phyloP scores from a whole-genome alignment of 2,113 vertebrate species.

The Tetrao urogallus region DNA sequence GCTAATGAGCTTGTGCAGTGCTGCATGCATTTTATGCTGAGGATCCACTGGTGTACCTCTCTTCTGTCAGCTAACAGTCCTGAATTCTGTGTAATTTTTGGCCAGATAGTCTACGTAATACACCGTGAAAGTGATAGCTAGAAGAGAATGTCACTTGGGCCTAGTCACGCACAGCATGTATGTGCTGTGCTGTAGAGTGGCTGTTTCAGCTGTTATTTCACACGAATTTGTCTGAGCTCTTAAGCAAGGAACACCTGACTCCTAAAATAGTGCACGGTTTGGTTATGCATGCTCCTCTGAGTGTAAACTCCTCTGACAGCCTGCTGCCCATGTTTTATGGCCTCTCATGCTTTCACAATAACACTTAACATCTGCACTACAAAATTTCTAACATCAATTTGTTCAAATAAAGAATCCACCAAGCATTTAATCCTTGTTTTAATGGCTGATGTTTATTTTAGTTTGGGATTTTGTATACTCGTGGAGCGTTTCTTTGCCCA shows the following conservation, averaged over 20 bases:
- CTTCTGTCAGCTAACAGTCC: neutral
- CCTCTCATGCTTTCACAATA: conserved; percentile 49
- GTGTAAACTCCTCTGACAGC: conserved; percentile 58
- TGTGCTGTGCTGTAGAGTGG: neutral
- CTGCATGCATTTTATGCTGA: neutral
- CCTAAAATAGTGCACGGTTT: conserved; percentile 26
- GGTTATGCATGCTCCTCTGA: neutral
- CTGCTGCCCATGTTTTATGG: conserved; percentile 54
- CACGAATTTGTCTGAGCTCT: conserved; percentile 38
- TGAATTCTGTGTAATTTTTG: neutral
- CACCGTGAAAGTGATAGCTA: neutral
- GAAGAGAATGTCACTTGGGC: neutral
- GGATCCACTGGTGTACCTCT: neutral
- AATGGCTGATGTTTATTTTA: conserved; percentile 71
- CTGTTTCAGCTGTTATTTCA: conserved; percentile 59
- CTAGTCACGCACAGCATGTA: neutral
- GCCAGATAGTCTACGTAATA: neutral
- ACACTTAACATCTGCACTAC: conserved; percentile 65
- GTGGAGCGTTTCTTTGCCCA: neutral
- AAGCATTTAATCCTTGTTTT: conserved; percentile 58
- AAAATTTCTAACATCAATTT: conserved; percentile 52
- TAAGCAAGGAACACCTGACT: conserved; percentile 57
- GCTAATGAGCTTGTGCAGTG: neutral
- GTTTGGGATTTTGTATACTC: conserved; percentile 52
- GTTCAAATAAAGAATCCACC: conserved; percentile 58